Percentiles rank a stretch among this genome's conserved stretches.
phyloP scores from a whole-genome alignment of 2,797 vertebrate genomes.

The Lerista edwardsae region DNA sequence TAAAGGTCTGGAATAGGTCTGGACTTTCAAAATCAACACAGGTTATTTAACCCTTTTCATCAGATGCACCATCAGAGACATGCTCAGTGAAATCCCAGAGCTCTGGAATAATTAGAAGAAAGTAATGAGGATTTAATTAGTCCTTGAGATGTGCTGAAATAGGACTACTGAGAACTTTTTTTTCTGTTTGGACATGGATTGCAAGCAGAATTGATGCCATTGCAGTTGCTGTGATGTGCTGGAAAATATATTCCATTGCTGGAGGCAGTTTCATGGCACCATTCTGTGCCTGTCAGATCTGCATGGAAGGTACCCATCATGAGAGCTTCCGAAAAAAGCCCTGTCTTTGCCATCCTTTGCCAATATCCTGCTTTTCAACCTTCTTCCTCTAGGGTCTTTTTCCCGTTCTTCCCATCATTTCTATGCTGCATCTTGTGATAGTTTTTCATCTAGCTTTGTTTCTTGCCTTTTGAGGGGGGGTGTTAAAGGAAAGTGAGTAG shows the following conservation, averaged over 20 bases:
- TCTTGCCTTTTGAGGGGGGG: neutral
- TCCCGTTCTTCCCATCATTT: neutral
- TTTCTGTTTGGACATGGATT: constrained; percentile 67
- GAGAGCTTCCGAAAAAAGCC: constrained; percentile 56
- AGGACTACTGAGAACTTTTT: constrained; percentile 72
- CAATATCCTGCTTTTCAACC: constrained; percentile 30
- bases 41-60: constrained; percentile 82
- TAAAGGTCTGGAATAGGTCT: constrained; percentile 75
- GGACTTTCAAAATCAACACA: constrained; percentile 75
- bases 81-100: constrained; percentile 71
- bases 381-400: constrained; percentile 26
- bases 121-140: constrained; percentile 83
- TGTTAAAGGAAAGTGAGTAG: constrained; percentile 19
- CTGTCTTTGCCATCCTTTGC: constrained; percentile 30
- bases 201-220: constrained; percentile 59
- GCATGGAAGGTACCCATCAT: constrained; percentile 47
- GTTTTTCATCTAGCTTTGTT: constrained; percentile 26
- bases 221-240: constrained; percentile 67
- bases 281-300: constrained; percentile 67
- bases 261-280: constrained; percentile 70
- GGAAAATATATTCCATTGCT: constrained; percentile 71
- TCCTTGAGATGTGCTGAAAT: constrained; percentile 77
- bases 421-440: constrained; percentile 37
- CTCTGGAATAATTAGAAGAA: constrained; percentile 79
- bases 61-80: constrained; percentile 73